Base-by-base conservation (phyloP, 2,797 vertebrate genomes). In the Cossypha dichroa region DNA sequence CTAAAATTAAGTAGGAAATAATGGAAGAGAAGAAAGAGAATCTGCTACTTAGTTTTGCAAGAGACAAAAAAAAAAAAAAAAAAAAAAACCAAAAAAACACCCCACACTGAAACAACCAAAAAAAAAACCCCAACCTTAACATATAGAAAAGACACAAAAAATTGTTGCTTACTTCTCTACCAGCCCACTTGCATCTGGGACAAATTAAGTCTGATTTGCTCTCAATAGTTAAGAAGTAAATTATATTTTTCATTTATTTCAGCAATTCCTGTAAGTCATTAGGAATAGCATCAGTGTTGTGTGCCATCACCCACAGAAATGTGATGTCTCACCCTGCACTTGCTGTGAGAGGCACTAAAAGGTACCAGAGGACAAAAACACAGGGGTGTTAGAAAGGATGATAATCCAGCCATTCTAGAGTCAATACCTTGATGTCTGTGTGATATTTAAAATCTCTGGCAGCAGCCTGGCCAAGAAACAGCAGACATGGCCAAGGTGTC, bases 1-100 rank as follows among this genome's bases (percentile, higher is more conserved):
- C 28, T 68, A 67, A 91, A 85, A 68, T 87, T 60, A 68, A 55
- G 46, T 11, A 80, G 66, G 51, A 93, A 93, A 93, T 64, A 74
- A 68, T 51, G 81, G 81, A 90, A 88, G 26, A 80, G 31, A 60
- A 77, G n/a, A 76, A 45, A 67, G 2, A 73, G 13, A 85, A 81
- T 49, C 49, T 36, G 20, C 59, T 82, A 17, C 31, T 70, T 74
- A 34, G 6, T 28, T 49, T 56, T 79, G 9, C 23, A 67, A 73
- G 23, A 59, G 10, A 45, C 7, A 64, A 45, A 36, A 58, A 34
- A 18, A 3, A 45, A 22, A 45, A 22, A 3, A 21, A 22, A 45
- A 45, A 13, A 45, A 22, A 22, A 13, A 45, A 22, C n/a, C n/a
- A n/a, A n/a, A n/a, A n/a, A n/a, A n/a, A 45, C 10, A 11, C 10